Evolutionary conservation across 2,888 invertebrate genomes (phyloP), one percentile per base, ranked within the genome.

Genomic region (Halocaridina rubra): DNA sequence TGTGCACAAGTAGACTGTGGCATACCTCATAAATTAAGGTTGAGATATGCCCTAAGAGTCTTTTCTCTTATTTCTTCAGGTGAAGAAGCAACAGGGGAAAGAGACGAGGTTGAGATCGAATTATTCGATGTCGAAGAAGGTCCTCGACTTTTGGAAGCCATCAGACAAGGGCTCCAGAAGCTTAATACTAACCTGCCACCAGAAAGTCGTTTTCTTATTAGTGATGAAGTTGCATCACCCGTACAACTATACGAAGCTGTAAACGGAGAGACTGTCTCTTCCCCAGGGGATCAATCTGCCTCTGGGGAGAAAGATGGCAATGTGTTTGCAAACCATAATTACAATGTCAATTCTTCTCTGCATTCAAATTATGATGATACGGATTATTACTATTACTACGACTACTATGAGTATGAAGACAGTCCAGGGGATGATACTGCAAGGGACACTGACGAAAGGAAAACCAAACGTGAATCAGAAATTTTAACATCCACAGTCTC

Each of bases 91-190:
- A 10, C 78, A 10, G 67, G 24, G 4, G 32, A 59, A 2, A 57
- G 39, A 8, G 75, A 75, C 16, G 67, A 75, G 29, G 39, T 33
- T 5, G 75, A 81, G 67, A 81, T 81, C 16, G 81, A 81, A n/a
- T 53, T 81, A 2, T 81, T 81, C 53, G 81, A 81, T 16, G 64
- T 81, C 13, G 81, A 81, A 24, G 81, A 81, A n/a, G 81, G 81
- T 1, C 81, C 81, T 2, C 13, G 32, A n/a, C 81, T 81, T 8
- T 39, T 81, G 3, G 61, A 81, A 10, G 75, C 81, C 10, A 81
- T 81, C 29, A 67, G 75, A 22, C 27, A 27, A n/a, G 81, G 71
- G 22, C 81, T 81, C 19, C 39, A 32, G 29, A 27, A 61, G 22
- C 64, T 81, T 39, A 74, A 74, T 46, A 16, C 13, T 46, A 16